These are phyloP conservation scores for Blennius ocellaris DNA, from an alignment of 2,113 vertebrate species.

Conservation along the genomic window DNA sequence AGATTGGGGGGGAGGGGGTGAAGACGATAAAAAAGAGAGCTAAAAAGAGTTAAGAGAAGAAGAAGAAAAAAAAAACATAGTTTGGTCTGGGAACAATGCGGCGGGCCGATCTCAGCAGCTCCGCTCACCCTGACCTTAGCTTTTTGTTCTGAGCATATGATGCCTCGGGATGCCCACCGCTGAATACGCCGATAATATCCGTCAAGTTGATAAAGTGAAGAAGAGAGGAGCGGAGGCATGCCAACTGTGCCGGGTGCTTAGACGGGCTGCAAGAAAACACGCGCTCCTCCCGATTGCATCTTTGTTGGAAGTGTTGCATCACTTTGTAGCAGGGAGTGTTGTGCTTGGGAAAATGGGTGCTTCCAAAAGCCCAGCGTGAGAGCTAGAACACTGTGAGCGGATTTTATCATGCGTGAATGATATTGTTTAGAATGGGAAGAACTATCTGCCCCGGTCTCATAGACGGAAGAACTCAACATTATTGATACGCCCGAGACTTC, in stretches of 20 bases:
- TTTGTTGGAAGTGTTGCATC: slow-evolving; percentile 82
- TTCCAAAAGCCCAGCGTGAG: slow-evolving; percentile 78
- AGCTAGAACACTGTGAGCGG: slow-evolving; percentile 71
- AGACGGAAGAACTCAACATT: slow-evolving; percentile 70
- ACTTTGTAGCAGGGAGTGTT: slow-evolving; percentile 73
- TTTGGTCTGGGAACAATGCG: slow-evolving; percentile 70
- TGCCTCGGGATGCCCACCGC: slow-evolving; percentile 72
- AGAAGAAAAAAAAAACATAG: slow-evolving; percentile 34
- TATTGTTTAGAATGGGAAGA: slow-evolving; percentile 78
- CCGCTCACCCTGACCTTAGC: slow-evolving; percentile 67
- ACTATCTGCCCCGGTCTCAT: slow-evolving; percentile 66
- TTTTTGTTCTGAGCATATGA: slow-evolving; percentile 68
- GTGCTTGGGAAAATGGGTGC: slow-evolving; percentile 75
- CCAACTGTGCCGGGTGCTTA: slow-evolving; percentile 73
- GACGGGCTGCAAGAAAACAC: slow-evolving; percentile 68
- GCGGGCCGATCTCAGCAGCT: slow-evolving; percentile 61
- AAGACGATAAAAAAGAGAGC: slow-evolving; percentile 47
- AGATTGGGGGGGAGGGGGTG: slow-evolving; percentile 45
- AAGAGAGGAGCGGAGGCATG: slow-evolving; percentile 63
- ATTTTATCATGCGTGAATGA: slow-evolving; percentile 76
- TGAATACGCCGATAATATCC: slow-evolving; percentile 74
- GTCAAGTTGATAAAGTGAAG: slow-evolving; percentile 75
- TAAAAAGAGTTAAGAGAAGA: slow-evolving; percentile 21
- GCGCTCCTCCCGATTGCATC: slow-evolving; percentile 78
- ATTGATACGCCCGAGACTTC: slow-evolving; percentile 68